Conservation (phyloP, 2,113 vertebrate species). For the Dicentrarchus labrax region DNA sequence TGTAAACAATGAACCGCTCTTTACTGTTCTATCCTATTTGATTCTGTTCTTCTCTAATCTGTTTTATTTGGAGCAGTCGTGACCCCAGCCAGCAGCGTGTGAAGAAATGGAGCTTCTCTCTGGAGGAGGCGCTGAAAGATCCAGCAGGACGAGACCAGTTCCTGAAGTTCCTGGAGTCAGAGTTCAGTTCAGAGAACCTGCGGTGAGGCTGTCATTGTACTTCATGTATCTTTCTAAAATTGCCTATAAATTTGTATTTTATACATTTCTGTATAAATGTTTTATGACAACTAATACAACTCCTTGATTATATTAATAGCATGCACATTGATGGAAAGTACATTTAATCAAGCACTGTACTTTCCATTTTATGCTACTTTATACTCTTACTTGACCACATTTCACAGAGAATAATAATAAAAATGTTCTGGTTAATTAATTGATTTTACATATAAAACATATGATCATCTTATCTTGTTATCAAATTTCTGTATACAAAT, state of each 20-base stretch:
- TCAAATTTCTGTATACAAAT: not conserved
- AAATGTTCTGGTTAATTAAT: no score
- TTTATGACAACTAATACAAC: not conserved
- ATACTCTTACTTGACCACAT: not conserved
- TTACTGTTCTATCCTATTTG: not conserved
- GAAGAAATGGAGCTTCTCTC: constrained; percentile 95
- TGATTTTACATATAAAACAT: not conserved
- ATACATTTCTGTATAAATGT: not conserved
- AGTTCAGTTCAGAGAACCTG: constrained; percentile 98
- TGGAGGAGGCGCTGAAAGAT: constrained; percentile 94
- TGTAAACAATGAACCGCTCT: not conserved
- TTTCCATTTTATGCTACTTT: not conserved
- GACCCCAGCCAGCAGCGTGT: constrained; percentile 95
- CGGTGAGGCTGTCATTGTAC: constrained; percentile 81
- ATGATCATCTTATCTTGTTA: not conserved
- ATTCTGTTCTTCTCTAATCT: not conserved
- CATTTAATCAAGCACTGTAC: not conserved
- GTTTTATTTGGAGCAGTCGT: constrained; percentile 83
- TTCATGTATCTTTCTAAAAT: not conserved
- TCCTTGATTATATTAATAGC: not conserved
- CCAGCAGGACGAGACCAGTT: constrained; percentile 93
- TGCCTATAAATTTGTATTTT: no score
- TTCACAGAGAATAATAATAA: not conserved
- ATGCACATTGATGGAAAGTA: not conserved
- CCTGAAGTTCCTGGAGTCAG: constrained; percentile 95